phyloP scores from a whole-genome alignment of 2,797 vertebrate genomes.

The Hozukius guyotensis region DNA sequence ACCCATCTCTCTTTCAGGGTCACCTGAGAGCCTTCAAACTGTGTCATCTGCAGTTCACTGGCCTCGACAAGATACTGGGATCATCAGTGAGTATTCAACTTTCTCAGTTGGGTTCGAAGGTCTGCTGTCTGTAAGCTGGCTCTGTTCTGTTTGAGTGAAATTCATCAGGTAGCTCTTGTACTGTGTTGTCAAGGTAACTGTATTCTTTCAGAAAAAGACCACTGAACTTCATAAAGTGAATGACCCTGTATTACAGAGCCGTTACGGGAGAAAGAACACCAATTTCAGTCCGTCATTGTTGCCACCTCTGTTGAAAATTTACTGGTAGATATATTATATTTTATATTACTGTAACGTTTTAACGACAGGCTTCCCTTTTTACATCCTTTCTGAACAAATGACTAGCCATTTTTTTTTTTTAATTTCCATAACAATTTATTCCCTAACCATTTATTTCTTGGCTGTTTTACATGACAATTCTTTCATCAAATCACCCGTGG shows the following conservation, averaged over 20 bases:
- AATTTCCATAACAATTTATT: not conserved
- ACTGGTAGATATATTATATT: not conserved
- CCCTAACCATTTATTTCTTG: not conserved
- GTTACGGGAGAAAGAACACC: not conserved
- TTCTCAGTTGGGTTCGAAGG: not conserved
- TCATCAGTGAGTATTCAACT: conserved; percentile 45
- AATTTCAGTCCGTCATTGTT: not conserved
- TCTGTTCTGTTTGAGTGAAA: not conserved
- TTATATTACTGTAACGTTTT: not conserved
- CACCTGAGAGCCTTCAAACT: not conserved
- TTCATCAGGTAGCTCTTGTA: not conserved
- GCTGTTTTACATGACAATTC: not conserved
- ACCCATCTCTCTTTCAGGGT: conserved; percentile 42
- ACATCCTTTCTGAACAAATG: not conserved
- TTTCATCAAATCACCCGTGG: not conserved
- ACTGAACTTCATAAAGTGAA: not conserved
- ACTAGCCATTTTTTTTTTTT: too few species aligned
- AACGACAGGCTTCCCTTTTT: not conserved
- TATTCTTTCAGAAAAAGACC: not conserved
- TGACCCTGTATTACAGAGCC: not conserved
- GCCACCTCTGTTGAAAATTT: not conserved
- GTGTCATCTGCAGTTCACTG: conserved; percentile 2
- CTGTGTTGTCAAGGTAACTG: conserved; percentile 7
- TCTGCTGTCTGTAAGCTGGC: not conserved
- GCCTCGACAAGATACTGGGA: not conserved